A percentile compares a stretch with the other conserved stretches of the same genome.
Evolutionary conservation across 2,888 invertebrate species (phyloP).

Genomic region (Periphyllus acericola): DNA sequence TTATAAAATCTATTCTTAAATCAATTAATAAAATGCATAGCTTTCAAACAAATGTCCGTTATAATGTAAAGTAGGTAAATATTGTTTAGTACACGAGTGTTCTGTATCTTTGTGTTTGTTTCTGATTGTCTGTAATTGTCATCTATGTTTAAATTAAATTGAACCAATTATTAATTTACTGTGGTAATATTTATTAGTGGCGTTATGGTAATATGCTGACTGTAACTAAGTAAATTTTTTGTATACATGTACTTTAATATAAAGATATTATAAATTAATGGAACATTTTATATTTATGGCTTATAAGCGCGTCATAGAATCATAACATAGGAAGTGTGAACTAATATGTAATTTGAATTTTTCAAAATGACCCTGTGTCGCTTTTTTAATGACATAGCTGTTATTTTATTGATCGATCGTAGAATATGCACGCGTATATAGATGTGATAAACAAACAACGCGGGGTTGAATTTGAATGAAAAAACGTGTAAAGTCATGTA

Average conservation of each 20-base stretch:
- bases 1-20: too few species aligned
- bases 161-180: neutral
- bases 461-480: conserved; percentile 37
- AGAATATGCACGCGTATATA: neutral
- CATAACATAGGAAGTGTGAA: neutral
- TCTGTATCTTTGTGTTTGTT: too few species aligned
- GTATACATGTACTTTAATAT: too few species aligned
- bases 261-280: neutral
- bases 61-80: neutral
- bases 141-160: too few species aligned
- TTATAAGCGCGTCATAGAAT: neutral
- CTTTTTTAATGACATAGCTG: conserved; percentile 22
- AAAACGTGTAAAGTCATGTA: conserved; percentile 52
- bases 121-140: too few species aligned
- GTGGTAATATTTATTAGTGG: neutral
- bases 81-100: neutral
- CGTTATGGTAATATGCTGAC: too few species aligned
- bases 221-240: too few species aligned
- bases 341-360: neutral
- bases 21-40: too few species aligned
- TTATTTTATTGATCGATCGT: conserved; percentile 15
- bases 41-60: neutral
- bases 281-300: neutral
- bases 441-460: neutral
- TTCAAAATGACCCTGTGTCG: conserved; percentile 45